Base-by-base conservation (phyloP, 2,113 vertebrate genomes). In the Chauna torquata region DNA sequence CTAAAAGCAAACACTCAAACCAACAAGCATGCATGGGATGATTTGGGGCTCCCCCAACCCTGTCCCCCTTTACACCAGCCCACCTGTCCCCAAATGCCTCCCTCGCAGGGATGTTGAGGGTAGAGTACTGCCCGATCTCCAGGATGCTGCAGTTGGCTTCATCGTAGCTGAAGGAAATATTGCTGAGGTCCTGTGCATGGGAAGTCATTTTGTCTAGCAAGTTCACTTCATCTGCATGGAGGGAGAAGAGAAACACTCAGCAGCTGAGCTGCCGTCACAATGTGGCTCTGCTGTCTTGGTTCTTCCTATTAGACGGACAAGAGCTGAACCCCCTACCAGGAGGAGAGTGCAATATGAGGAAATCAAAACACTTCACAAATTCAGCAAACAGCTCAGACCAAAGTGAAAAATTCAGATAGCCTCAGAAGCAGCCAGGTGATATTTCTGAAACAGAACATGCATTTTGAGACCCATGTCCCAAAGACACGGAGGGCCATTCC, bases 51-150 rank as follows among this genome's bases (percentile, higher is more conserved):
- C n/a, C 17, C 42, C 38, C 54, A 11, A 1, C 4, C 22, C 38
- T 70, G n/a, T 0, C 12, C 15, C 70, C 32, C 16, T 28, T 28
- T 59, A 9, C 44, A 62, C 34, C 55, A 54, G 36, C 92, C 47
- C 97, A 99, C 99, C 98, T 98, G 59, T 98, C 95, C 47, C 97
- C 96, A 95, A 99, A 98, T 2, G 98, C 97, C 82, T 97, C 96
- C 36, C n/a, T 96, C 6, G 98, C 97, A 15, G 98, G 98, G 19
- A 99, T 94, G 86, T 93, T 96, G 90, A 99, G 96, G 17, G 98
- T 99, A 3, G 99, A 98, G 6, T 99, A 99, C 95, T 98, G 99
- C 38, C 99, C 98, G 1, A 99, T 86, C 89, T 98, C 98, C 32
- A 99, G 96, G 15, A 97, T 54, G 14, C 97, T 98, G 98, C 98